Evolutionary conservation across 2,888 invertebrate species (phyloP).

Genomic region (Baccha elongata): DNA sequence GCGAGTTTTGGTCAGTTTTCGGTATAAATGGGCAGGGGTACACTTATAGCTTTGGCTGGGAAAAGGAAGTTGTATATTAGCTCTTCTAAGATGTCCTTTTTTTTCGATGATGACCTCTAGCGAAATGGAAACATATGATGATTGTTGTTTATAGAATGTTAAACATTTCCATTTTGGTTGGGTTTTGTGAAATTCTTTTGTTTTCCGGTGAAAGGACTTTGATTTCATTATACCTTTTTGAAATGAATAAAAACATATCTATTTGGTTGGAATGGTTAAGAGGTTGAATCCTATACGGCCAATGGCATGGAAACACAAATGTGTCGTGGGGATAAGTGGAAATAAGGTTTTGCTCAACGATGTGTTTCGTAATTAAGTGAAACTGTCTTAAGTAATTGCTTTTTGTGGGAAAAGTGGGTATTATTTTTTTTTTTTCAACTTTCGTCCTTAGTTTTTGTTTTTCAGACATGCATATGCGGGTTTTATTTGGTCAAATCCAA

Average conservation of each 20-base stretch:
- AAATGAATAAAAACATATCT: slow-evolving; percentile 34
- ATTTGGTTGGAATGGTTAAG: slow-evolving; percentile 18
- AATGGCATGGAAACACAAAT: slow-evolving; percentile 52
- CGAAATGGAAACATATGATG: slow-evolving; percentile 61
- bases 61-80: slow-evolving; percentile 37
- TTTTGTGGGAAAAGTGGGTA: slow-evolving; percentile 8
- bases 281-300: slow-evolving; percentile 8
- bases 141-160: slow-evolving; percentile 68
- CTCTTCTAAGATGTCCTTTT: slow-evolving; percentile 52
- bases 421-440: neutral
- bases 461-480: slow-evolving; percentile 32
- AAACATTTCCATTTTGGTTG: slow-evolving; percentile 40
- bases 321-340: slow-evolving; percentile 57
- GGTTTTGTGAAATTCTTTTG: slow-evolving; percentile 19
- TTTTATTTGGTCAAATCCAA: slow-evolving; percentile 42
- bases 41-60: neutral
- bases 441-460: no score
- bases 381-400: slow-evolving; percentile 71
- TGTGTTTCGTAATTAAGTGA: slow-evolving; percentile 69
- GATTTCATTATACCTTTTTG: slow-evolving; percentile 47
- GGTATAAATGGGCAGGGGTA: neutral
- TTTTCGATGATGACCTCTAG: slow-evolving; percentile 34
- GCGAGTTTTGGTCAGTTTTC: slow-evolving; percentile 18
- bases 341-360: slow-evolving; percentile 64
- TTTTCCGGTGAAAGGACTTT: slow-evolving; percentile 37